phyloP scores from a whole-genome alignment of 2,888 invertebrate species.

The Campoletis raptor region DNA sequence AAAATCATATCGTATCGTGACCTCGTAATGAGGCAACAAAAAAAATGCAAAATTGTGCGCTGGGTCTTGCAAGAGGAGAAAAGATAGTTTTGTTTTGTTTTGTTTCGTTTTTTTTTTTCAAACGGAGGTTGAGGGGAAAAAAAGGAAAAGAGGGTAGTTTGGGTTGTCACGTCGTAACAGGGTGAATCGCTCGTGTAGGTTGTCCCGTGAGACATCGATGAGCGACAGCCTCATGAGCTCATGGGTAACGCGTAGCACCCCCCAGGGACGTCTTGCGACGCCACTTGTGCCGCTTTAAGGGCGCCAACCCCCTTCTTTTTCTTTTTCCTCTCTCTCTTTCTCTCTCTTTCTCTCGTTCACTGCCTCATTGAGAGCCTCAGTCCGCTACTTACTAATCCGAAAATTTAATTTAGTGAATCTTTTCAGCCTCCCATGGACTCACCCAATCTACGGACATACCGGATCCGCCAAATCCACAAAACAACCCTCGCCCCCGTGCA shows the following conservation, averaged over 20 bases:
- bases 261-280: constrained; percentile 81
- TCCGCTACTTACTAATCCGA: constrained; percentile 81
- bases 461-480: constrained; percentile 58
- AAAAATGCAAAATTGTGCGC: neutral
- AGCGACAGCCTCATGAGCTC: constrained; percentile 60
- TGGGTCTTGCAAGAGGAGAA: neutral
- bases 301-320: constrained; percentile 52
- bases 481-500: constrained; percentile 50
- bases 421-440: constrained; percentile 76
- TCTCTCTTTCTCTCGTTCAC: too few species aligned
- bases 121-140: neutral
- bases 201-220: constrained; percentile 64
- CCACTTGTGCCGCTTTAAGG: constrained; percentile 79
- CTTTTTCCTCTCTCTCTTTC: constrained; percentile 76
- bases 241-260: constrained; percentile 80
- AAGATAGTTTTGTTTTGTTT: neutral
- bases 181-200: constrained; percentile 57
- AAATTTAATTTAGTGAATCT: constrained; percentile 85
- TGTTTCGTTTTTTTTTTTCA: constrained; percentile 1
- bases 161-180: constrained; percentile 75
- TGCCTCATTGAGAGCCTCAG: neutral
- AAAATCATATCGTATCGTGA: neutral
- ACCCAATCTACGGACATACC: constrained; percentile 62
- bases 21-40: neutral
- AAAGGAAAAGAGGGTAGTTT: constrained; percentile 35